Evolutionary conservation across 2,888 invertebrate species (phyloP).

Genomic region (Amiota minor): DNA sequence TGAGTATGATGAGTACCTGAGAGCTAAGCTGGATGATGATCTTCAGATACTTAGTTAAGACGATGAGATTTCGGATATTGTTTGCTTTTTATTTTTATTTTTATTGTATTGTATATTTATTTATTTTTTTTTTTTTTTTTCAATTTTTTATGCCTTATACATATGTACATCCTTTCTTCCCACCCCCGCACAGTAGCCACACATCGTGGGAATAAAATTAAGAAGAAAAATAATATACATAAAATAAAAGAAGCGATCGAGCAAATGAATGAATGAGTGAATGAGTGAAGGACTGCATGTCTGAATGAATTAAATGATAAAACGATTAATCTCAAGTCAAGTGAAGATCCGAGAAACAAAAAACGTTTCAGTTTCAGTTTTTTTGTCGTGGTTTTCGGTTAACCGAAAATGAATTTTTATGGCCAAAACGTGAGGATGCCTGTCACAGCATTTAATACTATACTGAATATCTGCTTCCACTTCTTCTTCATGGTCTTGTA

Average conservation of each 20-base stretch:
- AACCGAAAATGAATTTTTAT: constrained; percentile 67
- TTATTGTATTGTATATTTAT: no score
- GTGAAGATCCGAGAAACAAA: constrained; percentile 11
- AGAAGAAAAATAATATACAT: constrained; percentile 27
- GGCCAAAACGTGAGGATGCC: constrained; percentile 71
- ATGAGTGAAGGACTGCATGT: no score
- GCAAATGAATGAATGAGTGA: no score
- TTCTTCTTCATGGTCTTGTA: constrained; percentile 35
- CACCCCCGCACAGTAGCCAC: constrained; percentile 44
- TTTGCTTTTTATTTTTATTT: no score
- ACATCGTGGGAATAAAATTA: constrained; percentile 55
- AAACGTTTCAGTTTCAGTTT: constrained; percentile 37
- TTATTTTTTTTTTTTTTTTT: no score
- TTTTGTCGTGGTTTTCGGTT: constrained; percentile 45
- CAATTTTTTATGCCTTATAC: constrained; percentile 41
- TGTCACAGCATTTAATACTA: constrained; percentile 28
- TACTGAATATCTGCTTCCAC: constrained; percentile 29
- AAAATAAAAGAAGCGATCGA: background rate
- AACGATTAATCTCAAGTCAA: constrained; percentile 5
- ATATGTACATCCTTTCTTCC: background rate
- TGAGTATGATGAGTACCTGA: no score
- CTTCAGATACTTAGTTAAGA: no score
- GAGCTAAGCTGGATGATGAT: no score
- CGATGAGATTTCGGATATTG: no score
- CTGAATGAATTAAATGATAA: no score